Conservation (phyloP, 2,113 vertebrate genomes). For the Neoarius graeffei region DNA sequence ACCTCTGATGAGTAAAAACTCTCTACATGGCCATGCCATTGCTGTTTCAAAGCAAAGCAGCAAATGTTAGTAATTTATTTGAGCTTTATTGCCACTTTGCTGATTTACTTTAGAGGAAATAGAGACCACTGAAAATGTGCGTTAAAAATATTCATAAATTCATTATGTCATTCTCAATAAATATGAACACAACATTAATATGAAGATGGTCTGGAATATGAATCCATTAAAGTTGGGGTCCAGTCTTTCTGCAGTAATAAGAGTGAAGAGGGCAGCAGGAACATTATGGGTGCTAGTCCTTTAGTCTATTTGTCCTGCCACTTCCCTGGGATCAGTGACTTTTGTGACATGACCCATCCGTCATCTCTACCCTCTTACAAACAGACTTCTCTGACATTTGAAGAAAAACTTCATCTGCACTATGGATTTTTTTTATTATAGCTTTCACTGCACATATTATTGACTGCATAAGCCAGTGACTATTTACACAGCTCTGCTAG, state of each 20-base stretch:
- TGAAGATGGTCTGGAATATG: neutral
- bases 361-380: constrained; percentile 77
- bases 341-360: constrained; percentile 61
- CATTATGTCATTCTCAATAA: constrained; percentile 7
- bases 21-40: constrained; percentile 9
- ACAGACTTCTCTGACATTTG: constrained; percentile 76
- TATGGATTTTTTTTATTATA: constrained; percentile 79
- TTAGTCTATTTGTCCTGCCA: neutral
- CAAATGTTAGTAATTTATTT: constrained; percentile 24
- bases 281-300: constrained; percentile 12
- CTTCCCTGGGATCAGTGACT: constrained; percentile 54
- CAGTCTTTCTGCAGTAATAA: neutral
- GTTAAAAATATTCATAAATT: neutral
- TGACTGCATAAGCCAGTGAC: constrained; percentile 73
- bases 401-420: constrained; percentile 74
- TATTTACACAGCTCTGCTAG: constrained; percentile 74
- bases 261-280: neutral
- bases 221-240: neutral
- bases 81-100: constrained; percentile 9
- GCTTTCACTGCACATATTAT: constrained; percentile 74
- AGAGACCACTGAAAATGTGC: neutral
- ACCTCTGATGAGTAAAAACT: constrained; percentile 25
- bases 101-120: neutral
- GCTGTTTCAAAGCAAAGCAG: constrained; percentile 34
- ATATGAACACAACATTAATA: neutral